phyloP scores from a whole-genome alignment of 1,140 invertebrate species.

The Tetraneura akinire region DNA sequence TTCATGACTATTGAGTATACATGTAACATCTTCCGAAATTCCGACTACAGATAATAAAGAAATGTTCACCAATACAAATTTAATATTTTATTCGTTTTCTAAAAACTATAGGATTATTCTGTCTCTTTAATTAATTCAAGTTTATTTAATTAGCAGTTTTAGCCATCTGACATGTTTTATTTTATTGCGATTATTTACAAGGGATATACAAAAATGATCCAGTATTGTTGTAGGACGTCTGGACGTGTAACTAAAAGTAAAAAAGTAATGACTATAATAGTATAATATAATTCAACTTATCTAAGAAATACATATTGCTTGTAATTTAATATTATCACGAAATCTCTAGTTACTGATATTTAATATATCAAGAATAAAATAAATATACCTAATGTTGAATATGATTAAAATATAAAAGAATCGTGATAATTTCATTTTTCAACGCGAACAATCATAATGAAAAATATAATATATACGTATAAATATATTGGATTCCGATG shows the following conservation, averaged over 20 bases:
- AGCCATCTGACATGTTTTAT: background rate
- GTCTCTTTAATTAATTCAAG: no score
- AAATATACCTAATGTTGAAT: background rate
- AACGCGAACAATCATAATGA: background rate
- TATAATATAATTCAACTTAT: background rate
- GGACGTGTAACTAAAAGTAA: background rate
- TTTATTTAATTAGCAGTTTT: no score
- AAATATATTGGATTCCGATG: background rate
- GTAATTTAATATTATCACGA: slow-evolving; percentile 27
- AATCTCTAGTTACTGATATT: slow-evolving; percentile 32
- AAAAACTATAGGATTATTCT: no score
- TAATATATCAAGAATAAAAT: slow-evolving; percentile 19
- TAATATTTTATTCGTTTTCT: no score
- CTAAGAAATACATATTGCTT: background rate
- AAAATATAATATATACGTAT: background rate
- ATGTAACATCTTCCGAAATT: no score
- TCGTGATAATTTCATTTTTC: background rate
- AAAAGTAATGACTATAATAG: background rate
- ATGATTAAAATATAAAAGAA: background rate
- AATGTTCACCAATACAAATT: no score
- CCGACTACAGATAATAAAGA: no score
- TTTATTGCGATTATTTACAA: background rate
- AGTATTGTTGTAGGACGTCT: background rate
- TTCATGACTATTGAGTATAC: no score
- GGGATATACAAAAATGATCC: background rate